phyloP scores from a whole-genome alignment of 2,888 invertebrate genomes.

The Dione juno region DNA sequence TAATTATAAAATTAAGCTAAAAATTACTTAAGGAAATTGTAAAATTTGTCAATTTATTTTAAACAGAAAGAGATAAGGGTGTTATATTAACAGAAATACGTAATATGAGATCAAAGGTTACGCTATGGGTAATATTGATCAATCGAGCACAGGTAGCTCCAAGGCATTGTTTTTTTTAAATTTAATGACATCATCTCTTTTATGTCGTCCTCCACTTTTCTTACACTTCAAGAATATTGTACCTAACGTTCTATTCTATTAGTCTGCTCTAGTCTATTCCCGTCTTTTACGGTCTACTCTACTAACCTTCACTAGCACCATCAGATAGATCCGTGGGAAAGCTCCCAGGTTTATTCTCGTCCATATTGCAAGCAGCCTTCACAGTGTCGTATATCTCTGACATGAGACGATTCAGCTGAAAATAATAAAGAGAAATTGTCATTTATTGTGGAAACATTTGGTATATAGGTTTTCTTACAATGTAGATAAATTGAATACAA shows the following conservation, averaged over 20 bases:
- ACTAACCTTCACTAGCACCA: constrained; percentile 69
- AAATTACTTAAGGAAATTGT: not conserved
- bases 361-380: constrained; percentile 78
- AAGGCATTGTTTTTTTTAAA: too few species aligned
- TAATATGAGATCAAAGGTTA: not conserved
- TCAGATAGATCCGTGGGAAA: constrained; percentile 73
- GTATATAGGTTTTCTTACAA: too few species aligned
- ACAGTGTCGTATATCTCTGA: constrained; percentile 81
- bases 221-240: too few species aligned
- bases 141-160: not conserved
- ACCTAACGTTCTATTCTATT: not conserved
- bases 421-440: constrained; percentile 35
- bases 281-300: constrained; percentile 19
- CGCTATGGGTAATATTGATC: not conserved
- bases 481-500: too few species aligned
- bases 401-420: constrained; percentile 79
- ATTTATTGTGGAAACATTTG: too few species aligned
- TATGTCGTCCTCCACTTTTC: too few species aligned
- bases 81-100: not conserved
- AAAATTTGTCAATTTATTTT: not conserved
- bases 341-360: constrained; percentile 71
- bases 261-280: constrained; percentile 5
- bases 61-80: not conserved
- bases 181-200: too few species aligned
- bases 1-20: not conserved